Percentiles rank a stretch among this genome's conserved stretches.
These are phyloP conservation scores for Centrocercus urophasianus DNA, from an alignment of 2,113 vertebrate species.

Conservation along the genomic window DNA sequence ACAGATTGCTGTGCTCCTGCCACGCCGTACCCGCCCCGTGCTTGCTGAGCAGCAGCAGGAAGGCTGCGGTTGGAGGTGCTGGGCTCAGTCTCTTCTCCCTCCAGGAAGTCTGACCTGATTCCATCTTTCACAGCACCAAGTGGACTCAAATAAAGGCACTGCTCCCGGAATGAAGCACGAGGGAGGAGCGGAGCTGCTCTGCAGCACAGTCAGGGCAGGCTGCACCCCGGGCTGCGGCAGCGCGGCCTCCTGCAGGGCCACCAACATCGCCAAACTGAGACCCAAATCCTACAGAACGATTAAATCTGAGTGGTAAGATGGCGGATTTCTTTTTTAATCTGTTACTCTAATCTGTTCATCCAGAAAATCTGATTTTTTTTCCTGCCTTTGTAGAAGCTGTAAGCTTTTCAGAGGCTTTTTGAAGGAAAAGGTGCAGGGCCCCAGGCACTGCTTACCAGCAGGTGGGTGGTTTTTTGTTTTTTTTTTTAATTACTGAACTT, in stretches of 20 bases:
- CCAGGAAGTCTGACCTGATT: too few relatives aligned
- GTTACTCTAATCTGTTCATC: neutral
- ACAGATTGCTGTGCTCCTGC: neutral
- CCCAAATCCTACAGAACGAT: neutral
- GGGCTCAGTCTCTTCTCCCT: neutral
- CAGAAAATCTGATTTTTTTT: neutral
- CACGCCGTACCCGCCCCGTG: too few relatives aligned
- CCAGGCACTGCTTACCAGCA: neutral
- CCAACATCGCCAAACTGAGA: neutral
- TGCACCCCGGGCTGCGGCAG: neutral
- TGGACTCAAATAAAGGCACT: neutral
- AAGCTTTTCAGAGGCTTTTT: neutral
- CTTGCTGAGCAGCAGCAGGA: neutral
- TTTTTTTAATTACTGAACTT: neutral
- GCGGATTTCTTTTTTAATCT: neutral
- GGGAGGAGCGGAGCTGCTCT: neutral
- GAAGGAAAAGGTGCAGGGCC: neutral
- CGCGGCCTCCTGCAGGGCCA: accelerated
- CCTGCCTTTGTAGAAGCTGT: neutral
- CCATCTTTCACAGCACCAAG: neutral
- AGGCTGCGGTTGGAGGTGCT: neutral
- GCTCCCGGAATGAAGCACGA: neutral
- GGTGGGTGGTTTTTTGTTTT: neutral
- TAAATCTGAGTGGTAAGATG: neutral
- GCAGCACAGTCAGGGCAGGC: neutral